Conservation (phyloP, 2,797 vertebrate species). For the Hypotaenidia okinawae region DNA sequence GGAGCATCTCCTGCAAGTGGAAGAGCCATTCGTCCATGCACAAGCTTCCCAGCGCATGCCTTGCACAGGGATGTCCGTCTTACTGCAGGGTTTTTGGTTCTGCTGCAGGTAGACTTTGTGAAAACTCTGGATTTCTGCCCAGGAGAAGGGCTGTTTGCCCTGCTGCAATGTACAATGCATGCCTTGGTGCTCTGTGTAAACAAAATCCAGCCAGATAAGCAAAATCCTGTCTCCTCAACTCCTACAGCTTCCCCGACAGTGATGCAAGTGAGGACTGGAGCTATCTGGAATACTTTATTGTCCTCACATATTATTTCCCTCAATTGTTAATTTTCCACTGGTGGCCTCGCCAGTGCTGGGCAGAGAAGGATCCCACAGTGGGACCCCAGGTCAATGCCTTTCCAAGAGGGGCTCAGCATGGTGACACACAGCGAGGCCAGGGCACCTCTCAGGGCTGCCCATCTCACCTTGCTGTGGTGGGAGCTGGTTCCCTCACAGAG, state of each 20-base stretch:
- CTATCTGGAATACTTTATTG: too few species aligned
- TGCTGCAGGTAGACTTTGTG: neutral
- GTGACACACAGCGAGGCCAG: neutral
- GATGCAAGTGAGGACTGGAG: neutral
- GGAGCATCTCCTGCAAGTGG: fast-evolving
- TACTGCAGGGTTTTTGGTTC: neutral
- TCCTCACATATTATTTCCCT: too few species aligned
- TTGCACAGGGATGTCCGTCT: fast-evolving
- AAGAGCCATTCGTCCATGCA: fast-evolving
- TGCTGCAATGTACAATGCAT: neutral
- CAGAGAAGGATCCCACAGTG: too few species aligned
- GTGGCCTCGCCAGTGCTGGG: too few species aligned
- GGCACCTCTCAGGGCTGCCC: neutral
- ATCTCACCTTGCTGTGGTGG: neutral
- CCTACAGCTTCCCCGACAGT: neutral
- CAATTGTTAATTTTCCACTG: too few species aligned
- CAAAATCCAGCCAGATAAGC: neutral
- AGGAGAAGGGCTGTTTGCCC: neutral
- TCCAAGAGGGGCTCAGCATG: neutral
- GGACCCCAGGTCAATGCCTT: too few species aligned
- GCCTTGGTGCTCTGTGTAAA: neutral
- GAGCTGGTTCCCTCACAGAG: neutral
- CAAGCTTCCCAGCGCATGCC: fast-evolving
- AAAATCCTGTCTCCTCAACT: neutral
- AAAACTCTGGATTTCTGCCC: neutral